Evolutionary conservation across 2,113 vertebrate species (phyloP).

Genomic region (Larimichthys polyactis): DNA sequence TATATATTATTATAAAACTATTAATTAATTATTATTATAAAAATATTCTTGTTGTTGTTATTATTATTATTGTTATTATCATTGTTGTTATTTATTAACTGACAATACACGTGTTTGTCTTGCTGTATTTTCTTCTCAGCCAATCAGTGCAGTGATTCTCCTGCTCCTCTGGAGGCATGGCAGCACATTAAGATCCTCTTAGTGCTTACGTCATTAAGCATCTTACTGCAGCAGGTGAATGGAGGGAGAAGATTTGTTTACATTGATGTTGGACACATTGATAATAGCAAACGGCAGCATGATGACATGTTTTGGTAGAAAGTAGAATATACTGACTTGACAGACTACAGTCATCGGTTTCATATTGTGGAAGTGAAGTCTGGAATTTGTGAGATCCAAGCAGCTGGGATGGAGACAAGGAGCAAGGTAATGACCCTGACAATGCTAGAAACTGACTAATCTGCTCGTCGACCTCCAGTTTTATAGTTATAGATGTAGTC

Average conservation of each 20-base stretch:
- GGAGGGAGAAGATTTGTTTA: constrained; percentile 49
- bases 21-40: no score
- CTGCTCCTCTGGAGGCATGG: background rate
- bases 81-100: no score
- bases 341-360: background rate
- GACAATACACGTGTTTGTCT: background rate
- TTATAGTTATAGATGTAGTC: no score
- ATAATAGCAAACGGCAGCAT: background rate
- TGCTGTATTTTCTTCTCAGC: constrained; percentile 12
- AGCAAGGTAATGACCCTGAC: constrained; percentile 57
- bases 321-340: background rate
- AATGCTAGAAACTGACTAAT: background rate
- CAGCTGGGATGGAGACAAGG: constrained; percentile 59
- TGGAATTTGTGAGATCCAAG: constrained; percentile 27
- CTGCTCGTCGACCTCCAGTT: background rate
- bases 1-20: no score
- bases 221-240: constrained; percentile 71
- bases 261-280: constrained; percentile 11
- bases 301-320: constrained; percentile 2
- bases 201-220: constrained; percentile 71
- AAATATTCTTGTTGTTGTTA: no score
- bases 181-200: constrained; percentile 66
- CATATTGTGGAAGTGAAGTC: background rate
- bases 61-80: no score
- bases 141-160: constrained; percentile 35